phyloP scores from a whole-genome alignment of 2,888 invertebrate species.

The Campoplex capitator region DNA sequence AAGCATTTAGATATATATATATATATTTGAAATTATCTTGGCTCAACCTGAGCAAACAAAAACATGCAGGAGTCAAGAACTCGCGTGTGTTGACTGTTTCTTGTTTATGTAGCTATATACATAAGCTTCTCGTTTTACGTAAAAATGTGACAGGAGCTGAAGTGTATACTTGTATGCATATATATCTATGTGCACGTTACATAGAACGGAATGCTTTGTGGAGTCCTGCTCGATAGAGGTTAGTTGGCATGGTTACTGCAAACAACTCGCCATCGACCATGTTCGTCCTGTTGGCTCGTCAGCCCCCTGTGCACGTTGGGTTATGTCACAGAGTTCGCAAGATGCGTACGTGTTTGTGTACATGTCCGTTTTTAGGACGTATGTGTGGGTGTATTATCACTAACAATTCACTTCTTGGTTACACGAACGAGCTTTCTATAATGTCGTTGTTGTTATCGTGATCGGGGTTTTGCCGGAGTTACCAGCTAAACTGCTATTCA shows the following conservation, averaged over 20 bases:
- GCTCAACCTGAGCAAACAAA: slow-evolving; percentile 55
- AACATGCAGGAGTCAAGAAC: slow-evolving; percentile 42
- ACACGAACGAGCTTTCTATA: slow-evolving; percentile 61
- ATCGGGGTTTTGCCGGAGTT: slow-evolving; percentile 55
- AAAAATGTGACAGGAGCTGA: background rate
- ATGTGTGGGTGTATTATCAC: slow-evolving; percentile 26
- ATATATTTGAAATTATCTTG: slow-evolving; percentile 46
- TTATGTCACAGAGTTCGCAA: slow-evolving; percentile 53
- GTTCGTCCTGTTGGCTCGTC: slow-evolving; percentile 62
- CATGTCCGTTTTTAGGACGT: background rate
- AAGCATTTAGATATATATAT: background rate
- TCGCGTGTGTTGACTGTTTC: slow-evolving; percentile 58
- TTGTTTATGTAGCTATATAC: slow-evolving; percentile 47
- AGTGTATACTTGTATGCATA: slow-evolving; percentile 3
- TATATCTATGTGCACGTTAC: background rate
- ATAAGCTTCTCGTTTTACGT: slow-evolving; percentile 43
- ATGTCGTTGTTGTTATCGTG: slow-evolving; percentile 59
- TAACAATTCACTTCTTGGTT: slow-evolving; percentile 47
- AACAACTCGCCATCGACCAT: slow-evolving; percentile 71
- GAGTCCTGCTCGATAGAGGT: slow-evolving; percentile 57
- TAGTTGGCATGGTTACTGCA: slow-evolving; percentile 70
- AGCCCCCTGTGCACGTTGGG: slow-evolving; percentile 48
- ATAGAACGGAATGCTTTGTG: slow-evolving; percentile 2
- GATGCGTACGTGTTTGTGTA: slow-evolving; percentile 34
- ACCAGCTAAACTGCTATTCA: slow-evolving; percentile 22